These are phyloP conservation scores for Poeciliopsis turrubarensis DNA, from an alignment of 2,113 vertebrate species.

Conservation along the genomic window DNA sequence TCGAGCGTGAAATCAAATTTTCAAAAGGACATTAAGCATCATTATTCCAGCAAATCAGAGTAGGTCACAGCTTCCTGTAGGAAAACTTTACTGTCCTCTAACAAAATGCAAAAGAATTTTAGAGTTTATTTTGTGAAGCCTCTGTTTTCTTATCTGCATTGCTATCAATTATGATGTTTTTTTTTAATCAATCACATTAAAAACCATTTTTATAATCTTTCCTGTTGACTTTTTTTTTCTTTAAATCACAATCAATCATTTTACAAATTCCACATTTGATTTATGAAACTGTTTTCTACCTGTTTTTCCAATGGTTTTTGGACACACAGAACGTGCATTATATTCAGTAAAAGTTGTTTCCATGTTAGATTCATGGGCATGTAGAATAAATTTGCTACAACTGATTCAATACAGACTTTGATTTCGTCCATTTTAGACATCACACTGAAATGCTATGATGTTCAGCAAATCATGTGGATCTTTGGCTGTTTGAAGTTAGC, in stretches of 20 bases:
- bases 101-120: constrained; percentile 7
- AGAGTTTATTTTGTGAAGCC: not conserved
- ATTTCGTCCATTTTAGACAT: no score
- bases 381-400: no score
- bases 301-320: no score
- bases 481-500: no score
- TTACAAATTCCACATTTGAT: constrained; percentile 17
- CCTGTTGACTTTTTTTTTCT: not conserved
- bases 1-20: constrained; percentile 61
- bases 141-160: constrained; percentile 21
- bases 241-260: constrained; percentile 10
- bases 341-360: no score
- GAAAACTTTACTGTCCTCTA: constrained; percentile 14
- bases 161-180: not conserved
- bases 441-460: no score
- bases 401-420: no score
- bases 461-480: no score
- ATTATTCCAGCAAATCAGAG: constrained; percentile 45
- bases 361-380: no score
- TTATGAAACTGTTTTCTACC: no score
- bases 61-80: constrained; percentile 25
- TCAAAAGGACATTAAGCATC: constrained; percentile 49
- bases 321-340: no score
- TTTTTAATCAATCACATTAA: not conserved
- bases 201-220: not conserved